Base-by-base conservation (phyloP, 2,888 invertebrate species). In the Torymus auratus region DNA sequence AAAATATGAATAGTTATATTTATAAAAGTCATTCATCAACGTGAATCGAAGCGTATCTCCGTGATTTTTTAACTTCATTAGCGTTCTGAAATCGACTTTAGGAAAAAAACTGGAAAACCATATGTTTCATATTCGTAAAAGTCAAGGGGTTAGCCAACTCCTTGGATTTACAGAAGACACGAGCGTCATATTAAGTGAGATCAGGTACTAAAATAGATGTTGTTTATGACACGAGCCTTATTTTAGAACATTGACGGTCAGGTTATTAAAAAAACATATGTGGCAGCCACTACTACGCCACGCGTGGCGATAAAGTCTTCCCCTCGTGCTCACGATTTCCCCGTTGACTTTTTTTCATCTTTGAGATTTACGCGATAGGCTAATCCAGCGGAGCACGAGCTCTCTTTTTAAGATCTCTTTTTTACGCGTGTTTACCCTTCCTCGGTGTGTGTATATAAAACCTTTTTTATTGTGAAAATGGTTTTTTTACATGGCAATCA, bases 101-200 rank as follows among this genome's bases (percentile, higher is more conserved):
- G 12, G 53, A 62, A 67, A 61, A 55, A 61, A 62, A 11, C 17
- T 14, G 62, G 50, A 60, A 52, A 78, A 65, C 10, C 50, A 15
- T 53, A 17, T 2, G 17, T 67, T 56, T 15, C 28, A 15, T 62
- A 56, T 3, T 5, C 3, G n/a, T n/a, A 28, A 69, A 28, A 3
- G 1, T 7, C 20, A 68, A 76, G 80, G 60, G 65, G 56, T 76
- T 64, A 58, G 75, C 84, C 85, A 88, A 88, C 88, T 86, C 82
- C 74, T 75, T 61, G 83, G 85, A 86, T 84, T 75, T 82, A 74
- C 64, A 17, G 79, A 83, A 84, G 87, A 86, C 88, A 88, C 88
- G 88, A 86, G 85, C 86, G 85, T 83, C 85, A 86, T 86, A 86
- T 88, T 88, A 86, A 86, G 74, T 58, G 79, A 85, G 86, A 86